Conservation (phyloP, 2,113 vertebrate species). For the Eulemur macaco region DNA sequence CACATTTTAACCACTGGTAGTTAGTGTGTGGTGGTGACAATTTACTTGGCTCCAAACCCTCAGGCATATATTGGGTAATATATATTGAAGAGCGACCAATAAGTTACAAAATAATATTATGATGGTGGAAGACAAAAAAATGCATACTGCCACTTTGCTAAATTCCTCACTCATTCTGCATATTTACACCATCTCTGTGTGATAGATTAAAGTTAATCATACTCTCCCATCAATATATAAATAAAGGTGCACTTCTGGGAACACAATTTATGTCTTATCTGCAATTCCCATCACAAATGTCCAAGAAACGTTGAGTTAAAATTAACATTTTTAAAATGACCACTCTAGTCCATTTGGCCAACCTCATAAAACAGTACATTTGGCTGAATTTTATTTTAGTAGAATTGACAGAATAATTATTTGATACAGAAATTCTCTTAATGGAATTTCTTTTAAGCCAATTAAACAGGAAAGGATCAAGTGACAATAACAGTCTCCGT, state of each 20-base stretch:
- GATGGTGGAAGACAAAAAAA: background rate
- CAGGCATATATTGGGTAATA: rapidly evolving
- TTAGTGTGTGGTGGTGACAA: rapidly evolving
- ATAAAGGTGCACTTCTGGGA: background rate
- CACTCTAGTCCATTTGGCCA: background rate
- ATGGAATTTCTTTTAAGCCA: background rate
- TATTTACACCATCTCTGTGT: too few species aligned
- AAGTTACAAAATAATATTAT: background rate
- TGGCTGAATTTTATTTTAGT: background rate
- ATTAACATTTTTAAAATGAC: background rate
- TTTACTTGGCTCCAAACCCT: background rate
- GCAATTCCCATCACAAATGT: background rate
- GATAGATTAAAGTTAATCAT: background rate
- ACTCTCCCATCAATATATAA: background rate
- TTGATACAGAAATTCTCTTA: background rate
- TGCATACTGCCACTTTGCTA: rapidly evolving
- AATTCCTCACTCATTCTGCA: background rate
- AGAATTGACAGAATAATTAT: background rate
- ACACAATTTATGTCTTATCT: background rate
- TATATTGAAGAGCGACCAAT: background rate
- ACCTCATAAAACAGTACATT: background rate
- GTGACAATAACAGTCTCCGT: background rate
- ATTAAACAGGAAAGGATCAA: background rate
- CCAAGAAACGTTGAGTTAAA: background rate
- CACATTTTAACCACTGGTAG: background rate